Evolutionary conservation across 2,888 invertebrate genomes (phyloP), one percentile per base, ranked within the genome.

Genomic region (Abscondita cerata): DNA sequence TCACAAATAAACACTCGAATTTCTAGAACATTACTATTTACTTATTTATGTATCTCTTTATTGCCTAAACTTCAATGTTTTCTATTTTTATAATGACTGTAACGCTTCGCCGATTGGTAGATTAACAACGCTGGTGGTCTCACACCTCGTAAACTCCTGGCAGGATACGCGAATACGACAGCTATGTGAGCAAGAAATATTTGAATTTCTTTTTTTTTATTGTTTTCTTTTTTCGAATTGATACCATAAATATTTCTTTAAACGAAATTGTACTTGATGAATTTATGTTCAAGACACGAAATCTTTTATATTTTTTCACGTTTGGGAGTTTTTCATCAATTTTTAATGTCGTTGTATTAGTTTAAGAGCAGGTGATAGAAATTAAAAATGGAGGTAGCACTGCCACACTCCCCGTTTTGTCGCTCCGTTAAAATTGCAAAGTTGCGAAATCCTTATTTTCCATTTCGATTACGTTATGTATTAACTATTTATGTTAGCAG

Each of bases 1-100:
- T 78, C 76, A 78, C 78, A 79, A 79, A 79, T 78, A 79, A 79
- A 79, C 79, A 79, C 79, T 78, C 76, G 78, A 75, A 74, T 78
- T 79, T 79, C 79, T 77, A 76, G 79, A 76, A 78, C 78, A 77
- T 77, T 76, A 76, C 75, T 77, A 77, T 79, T 79, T 78, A 78
- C 77, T 77, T 79, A 78, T 79, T 79, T 79, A 75, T 73, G 75
- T 74, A 73, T 73, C 72, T 70, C 76, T 78, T 79, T 79, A 78
- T 78, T 77, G 75, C 77, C 69, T 64, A 66, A 62, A 70, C 68
- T 72, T 70, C 70, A 72, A 73, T 73, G 75, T 76, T 76, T 75
- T 77, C 76, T 77, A 78, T 77, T 78, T 78, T 74, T 66, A 73
- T 74, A 69, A 70, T 70, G 71, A 68, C 65, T 64, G 61, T 40